phyloP scores from a whole-genome alignment of 2,113 vertebrate genomes.

The Ammospiza caudacuta region DNA sequence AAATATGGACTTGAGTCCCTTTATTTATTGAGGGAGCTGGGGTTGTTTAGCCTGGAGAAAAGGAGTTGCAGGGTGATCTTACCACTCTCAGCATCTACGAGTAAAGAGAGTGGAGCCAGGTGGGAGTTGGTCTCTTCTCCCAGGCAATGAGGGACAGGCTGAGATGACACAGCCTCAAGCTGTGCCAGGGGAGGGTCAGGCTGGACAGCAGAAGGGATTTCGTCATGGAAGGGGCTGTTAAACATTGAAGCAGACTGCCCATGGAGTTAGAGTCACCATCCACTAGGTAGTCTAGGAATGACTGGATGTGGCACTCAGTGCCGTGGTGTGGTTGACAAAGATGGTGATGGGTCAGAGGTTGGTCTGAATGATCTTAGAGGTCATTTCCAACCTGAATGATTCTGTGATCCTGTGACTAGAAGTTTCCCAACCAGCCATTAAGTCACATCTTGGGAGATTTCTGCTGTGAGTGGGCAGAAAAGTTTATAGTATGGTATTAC shows the following conservation, averaged over 20 bases:
- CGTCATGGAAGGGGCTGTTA: not conserved
- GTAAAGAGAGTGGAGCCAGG: not conserved
- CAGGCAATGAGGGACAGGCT: rapidly evolving
- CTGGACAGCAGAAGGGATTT: not conserved
- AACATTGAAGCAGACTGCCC: not conserved
- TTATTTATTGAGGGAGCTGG: not conserved
- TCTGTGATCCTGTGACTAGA: not conserved
- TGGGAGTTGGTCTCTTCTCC: not conserved
- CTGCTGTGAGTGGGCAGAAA: not conserved
- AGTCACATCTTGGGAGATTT: not conserved
- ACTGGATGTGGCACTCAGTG: not conserved
- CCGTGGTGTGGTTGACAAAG: not conserved
- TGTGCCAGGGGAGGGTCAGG: not conserved
- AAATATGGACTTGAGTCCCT: not conserved
- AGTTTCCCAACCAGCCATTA: not conserved
- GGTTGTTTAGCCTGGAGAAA: not conserved
- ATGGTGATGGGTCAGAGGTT: not conserved
- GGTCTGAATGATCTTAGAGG: no score
- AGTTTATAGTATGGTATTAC: not conserved
- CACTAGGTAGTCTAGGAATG: rapidly evolving
- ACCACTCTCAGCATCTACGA: not conserved
- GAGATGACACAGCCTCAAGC: not conserved
- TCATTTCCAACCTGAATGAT: not conserved
- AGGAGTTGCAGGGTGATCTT: not conserved
- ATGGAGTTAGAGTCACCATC: not conserved